Evolutionary conservation across 2,797 vertebrate species (phyloP).

Genomic region (Cynopterus sphinx): DNA sequence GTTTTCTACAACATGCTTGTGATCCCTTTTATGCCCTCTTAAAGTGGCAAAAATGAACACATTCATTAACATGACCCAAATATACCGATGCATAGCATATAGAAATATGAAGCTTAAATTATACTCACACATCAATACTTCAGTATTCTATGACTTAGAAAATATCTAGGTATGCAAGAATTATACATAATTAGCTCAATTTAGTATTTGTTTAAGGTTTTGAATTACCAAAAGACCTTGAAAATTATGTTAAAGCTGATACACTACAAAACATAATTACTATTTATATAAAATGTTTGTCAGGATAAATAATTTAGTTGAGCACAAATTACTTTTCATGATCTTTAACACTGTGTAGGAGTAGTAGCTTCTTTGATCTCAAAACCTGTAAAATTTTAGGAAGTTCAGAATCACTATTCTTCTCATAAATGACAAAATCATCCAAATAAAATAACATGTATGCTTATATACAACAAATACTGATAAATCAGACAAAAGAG

Average conservation of each 20-base stretch:
- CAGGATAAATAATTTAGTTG: constrained; percentile 35
- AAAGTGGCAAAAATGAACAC: background rate
- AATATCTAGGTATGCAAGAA: background rate
- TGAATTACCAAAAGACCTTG: background rate
- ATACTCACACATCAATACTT: background rate
- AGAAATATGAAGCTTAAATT: background rate
- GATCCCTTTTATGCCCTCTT: background rate
- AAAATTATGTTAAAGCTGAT: constrained; percentile 21
- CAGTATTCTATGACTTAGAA: background rate
- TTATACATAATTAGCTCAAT: background rate
- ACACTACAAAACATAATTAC: constrained; percentile 10
- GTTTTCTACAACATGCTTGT: background rate
- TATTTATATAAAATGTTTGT: constrained; percentile 7
- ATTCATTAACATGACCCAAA: background rate
- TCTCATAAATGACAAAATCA: background rate
- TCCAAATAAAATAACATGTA: background rate
- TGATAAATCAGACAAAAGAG: background rate
- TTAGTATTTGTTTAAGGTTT: constrained; percentile 15
- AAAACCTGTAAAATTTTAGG: background rate
- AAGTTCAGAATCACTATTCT: background rate
- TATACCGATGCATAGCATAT: background rate
- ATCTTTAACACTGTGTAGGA: constrained; percentile 22
- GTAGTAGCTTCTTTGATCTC: background rate
- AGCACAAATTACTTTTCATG: constrained; percentile 19
- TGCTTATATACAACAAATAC: background rate